These are phyloP conservation scores for Ichneumoninae sp. DNA, from an alignment of 2,888 invertebrate species.

Conservation along the genomic window DNA sequence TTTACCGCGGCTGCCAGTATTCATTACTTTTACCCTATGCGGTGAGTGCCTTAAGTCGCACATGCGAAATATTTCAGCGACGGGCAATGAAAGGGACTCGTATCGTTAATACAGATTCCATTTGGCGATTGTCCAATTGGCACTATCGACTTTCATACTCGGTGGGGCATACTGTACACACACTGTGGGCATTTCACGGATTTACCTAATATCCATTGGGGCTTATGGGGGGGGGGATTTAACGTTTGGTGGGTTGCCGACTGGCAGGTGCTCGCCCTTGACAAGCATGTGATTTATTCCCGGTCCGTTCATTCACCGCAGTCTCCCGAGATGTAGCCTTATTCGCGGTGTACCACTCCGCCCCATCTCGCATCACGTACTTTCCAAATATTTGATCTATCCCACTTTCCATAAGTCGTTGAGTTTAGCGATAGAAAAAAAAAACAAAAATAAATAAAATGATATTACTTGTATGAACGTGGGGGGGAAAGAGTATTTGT, in stretches of 20 bases:
- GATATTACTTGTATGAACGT: neutral
- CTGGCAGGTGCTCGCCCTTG: conserved; percentile 79
- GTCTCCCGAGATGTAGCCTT: conserved; percentile 57
- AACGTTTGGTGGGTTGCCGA: conserved; percentile 73
- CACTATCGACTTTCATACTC: conserved; percentile 74
- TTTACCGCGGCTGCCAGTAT: too few relatives aligned
- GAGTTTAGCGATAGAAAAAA: neutral
- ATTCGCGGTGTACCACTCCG: conserved; percentile 49
- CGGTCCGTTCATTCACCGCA: conserved; percentile 67
- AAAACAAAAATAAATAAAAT: conserved; percentile 1
- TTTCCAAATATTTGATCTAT: conserved; percentile 36
- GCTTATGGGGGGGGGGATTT: conserved; percentile 79
- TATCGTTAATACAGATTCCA: conserved; percentile 79
- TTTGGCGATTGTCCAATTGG: conserved; percentile 82
- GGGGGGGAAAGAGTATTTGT: neutral
- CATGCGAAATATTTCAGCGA: conserved; percentile 35
- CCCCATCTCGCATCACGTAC: conserved; percentile 33
- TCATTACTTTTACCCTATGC: neutral
- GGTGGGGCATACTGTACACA: conserved; percentile 18
- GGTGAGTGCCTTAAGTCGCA: conserved; percentile 28
- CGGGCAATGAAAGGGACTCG: conserved; percentile 59
- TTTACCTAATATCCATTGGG: conserved; percentile 80
- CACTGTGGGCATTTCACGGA: conserved; percentile 77
- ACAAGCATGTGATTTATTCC: conserved; percentile 76
- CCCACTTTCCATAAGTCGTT: conserved; percentile 4